Conservation (phyloP, 2,888 invertebrate species). For the Amphimallon solstitiale region DNA sequence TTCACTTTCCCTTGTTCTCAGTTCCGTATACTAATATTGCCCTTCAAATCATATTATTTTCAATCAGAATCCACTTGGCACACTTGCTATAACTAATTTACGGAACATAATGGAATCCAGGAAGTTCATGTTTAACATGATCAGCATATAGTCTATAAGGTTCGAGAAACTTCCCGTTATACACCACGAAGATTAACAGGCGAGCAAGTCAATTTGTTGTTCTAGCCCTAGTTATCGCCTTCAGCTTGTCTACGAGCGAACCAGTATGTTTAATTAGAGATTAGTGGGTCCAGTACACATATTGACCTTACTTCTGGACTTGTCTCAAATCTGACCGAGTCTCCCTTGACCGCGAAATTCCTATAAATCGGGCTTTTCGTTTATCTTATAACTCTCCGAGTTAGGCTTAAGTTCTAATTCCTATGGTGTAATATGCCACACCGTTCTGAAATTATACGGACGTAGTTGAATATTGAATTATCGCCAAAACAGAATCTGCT, state of each 20-base stretch:
- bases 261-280: background rate
- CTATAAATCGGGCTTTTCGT: background rate
- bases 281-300: background rate
- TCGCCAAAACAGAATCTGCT: background rate
- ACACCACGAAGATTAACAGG: background rate
- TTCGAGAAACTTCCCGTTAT: too few species aligned
- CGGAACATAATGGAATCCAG: constrained; percentile 3
- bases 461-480: background rate
- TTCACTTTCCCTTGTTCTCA: too few species aligned
- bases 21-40: too few species aligned
- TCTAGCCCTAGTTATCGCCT: background rate
- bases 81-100: constrained; percentile 10
- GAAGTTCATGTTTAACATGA: constrained; percentile 6
- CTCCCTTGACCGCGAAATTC: constrained; percentile 2
- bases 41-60: too few species aligned
- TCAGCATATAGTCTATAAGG: too few species aligned
- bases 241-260: background rate
- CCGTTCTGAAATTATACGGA: background rate
- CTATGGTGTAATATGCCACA: background rate
- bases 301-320: background rate
- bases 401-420: background rate
- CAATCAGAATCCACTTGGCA: background rate
- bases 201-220: background rate
- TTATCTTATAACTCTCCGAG: background rate
- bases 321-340: background rate